Conservation (phyloP, 2,888 invertebrate genomes). For the Podabrus alpinus region DNA sequence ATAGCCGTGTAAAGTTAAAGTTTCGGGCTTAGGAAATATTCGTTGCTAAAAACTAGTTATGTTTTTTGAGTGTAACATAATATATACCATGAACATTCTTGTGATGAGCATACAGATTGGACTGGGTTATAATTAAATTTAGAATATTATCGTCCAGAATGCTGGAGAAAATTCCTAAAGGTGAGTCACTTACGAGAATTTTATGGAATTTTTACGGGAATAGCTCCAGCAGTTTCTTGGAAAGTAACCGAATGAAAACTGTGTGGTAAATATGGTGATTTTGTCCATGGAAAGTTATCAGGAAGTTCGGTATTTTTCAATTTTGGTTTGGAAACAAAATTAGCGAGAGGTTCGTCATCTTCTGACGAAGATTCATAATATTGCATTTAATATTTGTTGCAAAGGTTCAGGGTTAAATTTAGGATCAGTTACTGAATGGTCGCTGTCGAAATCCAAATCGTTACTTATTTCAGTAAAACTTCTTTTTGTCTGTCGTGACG, state of each 20-base stretch:
- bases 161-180: not conserved
- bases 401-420: not conserved
- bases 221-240: not conserved
- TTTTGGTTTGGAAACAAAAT: not conserved
- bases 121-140: not conserved
- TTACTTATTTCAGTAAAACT: not conserved
- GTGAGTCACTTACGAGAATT: not conserved
- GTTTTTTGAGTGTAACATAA: too few species aligned
- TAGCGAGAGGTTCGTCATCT: not conserved
- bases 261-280: not conserved
- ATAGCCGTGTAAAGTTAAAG: too few species aligned
- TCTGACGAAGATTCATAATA: not conserved
- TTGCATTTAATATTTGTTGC: not conserved
- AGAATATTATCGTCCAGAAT: not conserved
- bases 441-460: not conserved
- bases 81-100: too few species aligned
- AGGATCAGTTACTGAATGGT: not conserved
- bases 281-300: not conserved
- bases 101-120: not conserved
- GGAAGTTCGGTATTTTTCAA: not conserved
- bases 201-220: too few species aligned
- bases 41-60: too few species aligned
- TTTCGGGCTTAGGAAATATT: too few species aligned
- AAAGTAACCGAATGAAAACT: not conserved
- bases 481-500: not conserved